Evolutionary conservation across 2,797 vertebrate species (phyloP), one percentile per base, ranked within the genome.

Genomic region (Botia kubotai): DNA sequence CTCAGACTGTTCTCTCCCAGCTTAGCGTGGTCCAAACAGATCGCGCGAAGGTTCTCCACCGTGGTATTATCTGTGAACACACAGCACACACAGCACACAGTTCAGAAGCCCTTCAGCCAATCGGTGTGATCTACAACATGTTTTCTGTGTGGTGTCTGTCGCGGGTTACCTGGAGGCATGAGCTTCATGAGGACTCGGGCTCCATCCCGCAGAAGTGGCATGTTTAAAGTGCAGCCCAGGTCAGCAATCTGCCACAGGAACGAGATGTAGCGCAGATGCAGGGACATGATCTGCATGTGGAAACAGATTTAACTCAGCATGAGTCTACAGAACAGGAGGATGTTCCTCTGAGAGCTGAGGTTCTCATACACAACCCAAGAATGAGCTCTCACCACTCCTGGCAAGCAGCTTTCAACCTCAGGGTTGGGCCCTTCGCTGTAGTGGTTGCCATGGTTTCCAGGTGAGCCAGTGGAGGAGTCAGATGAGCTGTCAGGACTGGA

Each of bases 191-290:
- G 96, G 85, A 98, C 94, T 84, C 98, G 94, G 87, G 97, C 97
- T 85, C 98, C 97, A 85, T 98, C 98, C 91, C 98, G 93, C 82
- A 99, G 95, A 76, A 96, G 94, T 29, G 97, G 96, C 97, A 98
- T 98, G 92, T 96, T 98, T 84, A 99, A 92, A 86, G 93, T 97
- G 90, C 98, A 98, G 83, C 98, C 98, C 80, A 99, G 92, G 88
- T 99, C 98, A 79, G 98, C 97, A 86, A 99, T 95, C 95, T 99
- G 97, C 97, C 98, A 99, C 92, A 99, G 95, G 92, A 99, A 99
- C 87, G 97, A 98, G 91, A 99, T 96, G 90, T 99, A 98, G 90
- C 96, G 96, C 87, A 97, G 95, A 89, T 99, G 97, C 91, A 98
- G 93, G 43, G 98, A 99, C 98, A 99, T 99, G 84, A 99, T 98